Evolutionary conservation across 2,888 invertebrate species (phyloP).

Genomic region (Epirrita christyi): DNA sequence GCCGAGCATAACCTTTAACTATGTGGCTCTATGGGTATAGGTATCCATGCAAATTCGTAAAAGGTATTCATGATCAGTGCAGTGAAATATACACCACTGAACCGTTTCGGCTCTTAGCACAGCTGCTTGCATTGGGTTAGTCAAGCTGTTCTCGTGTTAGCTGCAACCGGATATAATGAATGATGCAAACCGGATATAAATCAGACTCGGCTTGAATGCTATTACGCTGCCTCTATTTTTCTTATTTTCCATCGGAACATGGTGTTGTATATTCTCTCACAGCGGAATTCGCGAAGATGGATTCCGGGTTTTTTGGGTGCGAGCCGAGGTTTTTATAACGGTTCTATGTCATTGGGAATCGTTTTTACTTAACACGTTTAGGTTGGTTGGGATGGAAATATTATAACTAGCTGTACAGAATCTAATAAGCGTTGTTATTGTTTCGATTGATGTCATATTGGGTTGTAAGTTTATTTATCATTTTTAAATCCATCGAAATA

Average conservation of each 20-base stretch:
- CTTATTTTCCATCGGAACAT: conserved; percentile 52
- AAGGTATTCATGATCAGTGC: too few relatives aligned
- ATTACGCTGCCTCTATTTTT: conserved; percentile 53
- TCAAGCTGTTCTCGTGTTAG: conserved; percentile 23
- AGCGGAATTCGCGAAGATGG: conserved; percentile 25
- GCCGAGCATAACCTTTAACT: too few relatives aligned
- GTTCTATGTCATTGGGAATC: conserved; percentile 16
- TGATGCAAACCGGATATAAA: conserved; percentile 74
- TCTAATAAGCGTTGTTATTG: neutral
- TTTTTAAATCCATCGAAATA: too few relatives aligned
- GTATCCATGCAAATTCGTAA: too few relatives aligned
- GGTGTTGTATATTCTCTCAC: conserved; percentile 22
- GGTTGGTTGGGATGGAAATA: too few relatives aligned
- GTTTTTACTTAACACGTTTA: conserved; percentile 3
- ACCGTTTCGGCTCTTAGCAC: too few relatives aligned
- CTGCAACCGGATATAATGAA: conserved; percentile 62
- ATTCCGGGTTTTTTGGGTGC: conserved; percentile 30
- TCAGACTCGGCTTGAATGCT: conserved; percentile 52
- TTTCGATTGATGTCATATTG: neutral
- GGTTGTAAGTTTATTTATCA: too few relatives aligned
- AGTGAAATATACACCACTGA: too few relatives aligned
- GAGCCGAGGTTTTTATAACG: conserved; percentile 25
- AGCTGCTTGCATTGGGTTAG: too few relatives aligned
- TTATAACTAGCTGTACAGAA: too few relatives aligned
- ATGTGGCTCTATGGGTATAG: too few relatives aligned